A percentile compares a stretch with the other conserved stretches of the same genome.
These are phyloP conservation scores for Mycteria americana DNA, from an alignment of 2,797 vertebrate genomes.

Conservation along the genomic window DNA sequence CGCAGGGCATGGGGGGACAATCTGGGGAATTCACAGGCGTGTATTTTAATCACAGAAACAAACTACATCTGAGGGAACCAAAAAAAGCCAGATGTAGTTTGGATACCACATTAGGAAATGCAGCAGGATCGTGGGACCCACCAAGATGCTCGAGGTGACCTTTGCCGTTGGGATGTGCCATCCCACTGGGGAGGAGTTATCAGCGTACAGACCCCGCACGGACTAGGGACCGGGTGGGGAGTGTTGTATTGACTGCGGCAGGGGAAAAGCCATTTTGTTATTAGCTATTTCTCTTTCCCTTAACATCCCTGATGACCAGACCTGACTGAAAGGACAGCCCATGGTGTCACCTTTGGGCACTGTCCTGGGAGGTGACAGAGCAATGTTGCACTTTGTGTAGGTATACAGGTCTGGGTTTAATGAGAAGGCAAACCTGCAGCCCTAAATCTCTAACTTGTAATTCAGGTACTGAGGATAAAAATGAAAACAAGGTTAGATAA, in stretches of 20 bases:
- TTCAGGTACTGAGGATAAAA: slow-evolving; percentile 33
- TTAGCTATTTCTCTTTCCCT: not conserved
- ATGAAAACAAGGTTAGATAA: slow-evolving; percentile 56
- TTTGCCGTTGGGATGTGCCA: not conserved
- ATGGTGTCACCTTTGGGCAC: rapidly evolving
- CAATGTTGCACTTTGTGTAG: not conserved
- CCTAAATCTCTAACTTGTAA: not conserved
- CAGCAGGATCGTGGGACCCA: not conserved
- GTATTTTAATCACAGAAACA: not conserved
- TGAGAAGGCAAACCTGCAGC: not conserved
- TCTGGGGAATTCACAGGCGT: not conserved
- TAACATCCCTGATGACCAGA: not conserved
- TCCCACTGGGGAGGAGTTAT: not conserved
- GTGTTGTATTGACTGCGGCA: not conserved
- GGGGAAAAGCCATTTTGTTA: not conserved
- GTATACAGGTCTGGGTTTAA: not conserved
- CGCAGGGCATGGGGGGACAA: not conserved
- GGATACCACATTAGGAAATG: not conserved
- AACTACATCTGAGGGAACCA: not conserved
- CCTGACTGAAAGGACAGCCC: not conserved
- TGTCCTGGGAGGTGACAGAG: not conserved
- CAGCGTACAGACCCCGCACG: rapidly evolving
- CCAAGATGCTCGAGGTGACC: not conserved
- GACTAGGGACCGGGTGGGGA: not conserved
- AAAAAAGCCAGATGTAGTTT: not conserved